phyloP scores from a whole-genome alignment of 30 jellyfish, hydroid and myxozoan genomes.

The Morbakka virulenta region DNA sequence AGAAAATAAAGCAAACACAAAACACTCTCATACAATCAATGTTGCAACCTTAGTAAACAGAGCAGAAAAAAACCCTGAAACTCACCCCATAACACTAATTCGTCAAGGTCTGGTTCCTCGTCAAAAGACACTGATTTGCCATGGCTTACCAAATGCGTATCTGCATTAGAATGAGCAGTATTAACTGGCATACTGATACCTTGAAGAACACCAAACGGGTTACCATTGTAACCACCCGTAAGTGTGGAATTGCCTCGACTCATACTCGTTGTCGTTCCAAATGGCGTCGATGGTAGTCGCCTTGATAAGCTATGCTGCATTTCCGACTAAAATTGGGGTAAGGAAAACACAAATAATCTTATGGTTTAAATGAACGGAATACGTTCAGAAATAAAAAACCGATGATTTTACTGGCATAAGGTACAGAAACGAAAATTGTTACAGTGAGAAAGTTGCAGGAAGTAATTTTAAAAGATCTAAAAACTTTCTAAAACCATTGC shows the following conservation, averaged over 20 bases:
- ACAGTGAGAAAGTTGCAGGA: no score
- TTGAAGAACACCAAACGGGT: constrained; percentile 49
- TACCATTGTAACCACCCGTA: not conserved
- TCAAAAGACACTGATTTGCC: not conserved
- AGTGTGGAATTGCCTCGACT: not conserved
- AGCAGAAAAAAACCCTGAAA: no score
- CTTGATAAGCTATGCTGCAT: not conserved
- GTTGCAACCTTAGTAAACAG: no score
- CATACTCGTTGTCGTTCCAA: not conserved
- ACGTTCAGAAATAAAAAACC: no score
- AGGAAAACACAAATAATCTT: no score
- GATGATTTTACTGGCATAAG: no score
- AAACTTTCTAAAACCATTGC: no score
- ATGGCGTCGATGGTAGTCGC: not conserved
- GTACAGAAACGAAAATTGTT: no score
- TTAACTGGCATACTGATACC: constrained; percentile 47
- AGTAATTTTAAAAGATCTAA: no score
- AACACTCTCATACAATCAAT: no score
- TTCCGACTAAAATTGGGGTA: not conserved
- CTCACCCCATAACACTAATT: not conserved
- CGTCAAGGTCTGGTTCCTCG: not conserved
- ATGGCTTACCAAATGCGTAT: not conserved
- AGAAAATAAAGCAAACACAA: no score
- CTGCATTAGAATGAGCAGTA: not conserved
- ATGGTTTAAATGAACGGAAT: no score